Conservation (phyloP, 2,113 vertebrate genomes). For the Heteronetta atricapilla region DNA sequence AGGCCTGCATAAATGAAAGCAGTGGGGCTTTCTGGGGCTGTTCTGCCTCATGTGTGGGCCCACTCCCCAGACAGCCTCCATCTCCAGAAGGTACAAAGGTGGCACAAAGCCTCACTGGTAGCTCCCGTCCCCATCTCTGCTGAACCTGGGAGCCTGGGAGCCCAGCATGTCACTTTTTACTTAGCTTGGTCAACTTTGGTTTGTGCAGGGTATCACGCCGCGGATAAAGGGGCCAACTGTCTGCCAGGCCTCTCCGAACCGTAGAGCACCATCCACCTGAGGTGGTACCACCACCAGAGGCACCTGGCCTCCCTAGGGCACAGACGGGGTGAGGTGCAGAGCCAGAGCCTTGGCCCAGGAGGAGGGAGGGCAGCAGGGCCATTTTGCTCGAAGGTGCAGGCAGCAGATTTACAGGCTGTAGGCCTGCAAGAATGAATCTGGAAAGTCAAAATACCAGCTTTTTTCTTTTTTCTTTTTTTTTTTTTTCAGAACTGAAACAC, state of each 20-base stretch:
- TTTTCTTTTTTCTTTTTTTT: neutral
- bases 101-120: neutral
- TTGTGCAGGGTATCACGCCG: neutral
- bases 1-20: neutral
- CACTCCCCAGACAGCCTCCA: neutral
- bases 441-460: slow-evolving; percentile 4
- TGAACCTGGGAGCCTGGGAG: neutral
- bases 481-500: neutral
- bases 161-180: neutral
- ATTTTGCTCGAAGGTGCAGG: slow-evolving; percentile 27
- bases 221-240: neutral
- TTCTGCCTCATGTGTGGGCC: neutral
- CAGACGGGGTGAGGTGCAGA: slow-evolving; percentile 16
- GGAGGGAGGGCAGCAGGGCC: slow-evolving; percentile 5
- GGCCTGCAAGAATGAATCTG: slow-evolving; percentile 15
- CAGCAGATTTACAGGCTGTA: slow-evolving; percentile 36
- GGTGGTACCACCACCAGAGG: neutral
- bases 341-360: neutral
- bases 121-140: neutral
- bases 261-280: neutral
- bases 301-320: neutral
- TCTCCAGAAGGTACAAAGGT: neutral
- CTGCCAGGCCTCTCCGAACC: neutral
- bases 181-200: neutral
- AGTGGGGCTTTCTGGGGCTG: neutral